These are phyloP conservation scores for Holothuria glaberrima DNA, from an alignment of 35 echinoderm and acorn worm genomes.

Conservation along the genomic window DNA sequence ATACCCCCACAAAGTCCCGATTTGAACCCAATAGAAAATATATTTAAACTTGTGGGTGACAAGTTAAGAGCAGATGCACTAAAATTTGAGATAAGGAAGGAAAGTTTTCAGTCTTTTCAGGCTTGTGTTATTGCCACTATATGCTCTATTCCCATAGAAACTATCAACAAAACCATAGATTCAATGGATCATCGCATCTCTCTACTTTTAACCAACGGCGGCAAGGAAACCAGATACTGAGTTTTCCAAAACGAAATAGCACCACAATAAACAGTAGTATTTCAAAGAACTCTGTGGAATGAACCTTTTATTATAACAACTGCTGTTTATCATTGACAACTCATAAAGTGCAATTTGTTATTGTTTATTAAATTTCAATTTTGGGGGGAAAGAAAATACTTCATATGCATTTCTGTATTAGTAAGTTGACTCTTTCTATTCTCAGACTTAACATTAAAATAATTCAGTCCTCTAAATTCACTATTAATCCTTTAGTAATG, in stretches of 20 bases:
- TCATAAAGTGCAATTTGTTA: too few species aligned
- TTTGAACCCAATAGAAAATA: slow-evolving; percentile 74
- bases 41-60: slow-evolving; percentile 62
- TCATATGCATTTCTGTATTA: too few species aligned
- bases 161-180: slow-evolving; percentile 49
- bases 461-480: too few species aligned
- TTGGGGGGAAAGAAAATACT: too few species aligned
- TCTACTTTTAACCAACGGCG: background rate
- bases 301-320: too few species aligned
- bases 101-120: slow-evolving; percentile 55
- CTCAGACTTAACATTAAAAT: too few species aligned
- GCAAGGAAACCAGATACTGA: slow-evolving; percentile 11
- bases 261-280: background rate
- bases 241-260: too few species aligned
- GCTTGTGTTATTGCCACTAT: slow-evolving; percentile 48
- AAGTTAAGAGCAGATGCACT: slow-evolving; percentile 35
- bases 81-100: background rate
- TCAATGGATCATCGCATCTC: slow-evolving; percentile 44
- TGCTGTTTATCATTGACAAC: too few species aligned
- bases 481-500: too few species aligned
- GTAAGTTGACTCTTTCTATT: too few species aligned
- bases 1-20: slow-evolving; percentile 64
- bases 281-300: too few species aligned
- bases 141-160: slow-evolving; percentile 43
- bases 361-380: too few species aligned